Evolutionary conservation across 2,797 vertebrate genomes (phyloP), one percentile per base, ranked within the genome.

Genomic region (Decapterus maruadsi): DNA sequence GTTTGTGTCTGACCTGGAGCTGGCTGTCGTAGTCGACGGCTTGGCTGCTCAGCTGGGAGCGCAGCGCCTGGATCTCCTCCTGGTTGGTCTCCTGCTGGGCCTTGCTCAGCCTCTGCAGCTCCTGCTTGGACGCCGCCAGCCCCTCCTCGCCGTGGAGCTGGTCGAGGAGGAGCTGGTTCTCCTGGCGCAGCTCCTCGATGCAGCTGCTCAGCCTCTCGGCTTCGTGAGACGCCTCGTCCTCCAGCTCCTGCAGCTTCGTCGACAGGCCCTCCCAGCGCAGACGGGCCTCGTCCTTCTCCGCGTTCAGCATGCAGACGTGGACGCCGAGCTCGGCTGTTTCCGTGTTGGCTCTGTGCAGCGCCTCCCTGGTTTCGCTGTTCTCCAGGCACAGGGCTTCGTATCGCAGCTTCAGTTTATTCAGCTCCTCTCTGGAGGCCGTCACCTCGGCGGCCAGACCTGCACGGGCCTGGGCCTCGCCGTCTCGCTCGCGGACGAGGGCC

Each of bases 241-340:
- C 92, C 80, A 94, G 76, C 38, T 95, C 90, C 58, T 72, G 89
- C 50, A 97, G 91, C 56, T 88, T 92, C 31, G 90, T 71, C 0
- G 90, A 83, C 77, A 95, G 74, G 10, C 76, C 84, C 38, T 95
- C 93, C 90, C 96, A 92, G 2, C 92, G 94, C 56, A 92, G 87
- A 64, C 94, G 93, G 7, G 95, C 89, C 72, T 93, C 94, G 68
- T 95, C 91, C 0, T 96, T 97, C 87, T 98, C 96, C 0, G 96
- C 94, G 0, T 95, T 97, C 63, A 98, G 93, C 68, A 92, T 82
- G n/a, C 97, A 97, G 59, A 97, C 95, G 10, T 96, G 96, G 58
- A 97, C 94, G 1, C 97, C 96, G 0, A 98, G 96, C 81, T 98
- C 97, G 0, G 96, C 97, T 0, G 94, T 96, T 81, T 97, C 97